These are phyloP conservation scores for Thera obeliscata DNA, from an alignment of 2,888 invertebrate genomes.

Conservation along the genomic window DNA sequence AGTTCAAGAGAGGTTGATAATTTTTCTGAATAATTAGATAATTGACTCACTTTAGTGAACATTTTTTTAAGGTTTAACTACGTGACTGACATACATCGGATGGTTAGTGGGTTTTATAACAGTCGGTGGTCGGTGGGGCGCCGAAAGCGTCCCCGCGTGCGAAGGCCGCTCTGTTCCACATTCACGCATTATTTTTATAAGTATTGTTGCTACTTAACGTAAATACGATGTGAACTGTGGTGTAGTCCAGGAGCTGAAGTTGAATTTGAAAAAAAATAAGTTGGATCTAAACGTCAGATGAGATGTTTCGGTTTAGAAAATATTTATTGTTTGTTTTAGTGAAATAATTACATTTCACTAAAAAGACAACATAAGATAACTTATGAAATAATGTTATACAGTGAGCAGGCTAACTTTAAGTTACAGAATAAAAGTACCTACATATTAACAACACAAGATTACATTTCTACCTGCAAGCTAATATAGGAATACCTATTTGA, in stretches of 20 bases:
- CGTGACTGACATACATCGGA: constrained; percentile 78
- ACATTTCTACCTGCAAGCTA: too few relatives aligned
- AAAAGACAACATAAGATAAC: too few relatives aligned
- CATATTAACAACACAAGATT: too few relatives aligned
- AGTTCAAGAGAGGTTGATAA: too few relatives aligned
- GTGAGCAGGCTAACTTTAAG: too few relatives aligned
- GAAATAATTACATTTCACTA: too few relatives aligned
- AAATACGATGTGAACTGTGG: constrained; percentile 72
- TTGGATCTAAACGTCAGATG: too few relatives aligned
- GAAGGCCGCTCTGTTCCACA: constrained; percentile 80
- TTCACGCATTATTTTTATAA: constrained; percentile 72
- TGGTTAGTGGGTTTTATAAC: constrained; percentile 80
- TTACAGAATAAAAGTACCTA: too few relatives aligned
- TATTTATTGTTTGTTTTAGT: too few relatives aligned
- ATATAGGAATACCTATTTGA: too few relatives aligned
- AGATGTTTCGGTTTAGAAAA: too few relatives aligned
- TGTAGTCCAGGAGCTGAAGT: constrained; percentile 46
- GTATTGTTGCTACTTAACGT: constrained; percentile 74
- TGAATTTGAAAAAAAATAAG: neutral
- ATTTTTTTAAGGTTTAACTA: constrained; percentile 73
- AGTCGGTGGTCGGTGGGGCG: constrained; percentile 76
- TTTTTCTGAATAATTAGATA: neutral
- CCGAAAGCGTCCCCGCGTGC: constrained; percentile 64
- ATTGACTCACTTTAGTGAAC: constrained; percentile 74
- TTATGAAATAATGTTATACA: too few relatives aligned